Base-by-base conservation (phyloP, 92 coral and sea anemone genomes). In the Plumapathes pennacea region DNA sequence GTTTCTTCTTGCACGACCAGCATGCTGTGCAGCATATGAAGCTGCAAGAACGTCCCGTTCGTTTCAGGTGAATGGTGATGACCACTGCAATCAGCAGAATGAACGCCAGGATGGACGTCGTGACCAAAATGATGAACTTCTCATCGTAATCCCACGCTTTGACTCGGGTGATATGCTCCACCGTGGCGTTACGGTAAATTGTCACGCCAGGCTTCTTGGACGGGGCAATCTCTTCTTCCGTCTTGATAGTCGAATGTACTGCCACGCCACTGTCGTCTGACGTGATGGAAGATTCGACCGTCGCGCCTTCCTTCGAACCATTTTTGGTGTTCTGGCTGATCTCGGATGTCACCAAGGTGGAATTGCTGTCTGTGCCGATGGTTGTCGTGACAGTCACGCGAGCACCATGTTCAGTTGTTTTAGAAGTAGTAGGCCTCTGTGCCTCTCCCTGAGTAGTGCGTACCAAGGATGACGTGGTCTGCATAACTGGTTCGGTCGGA, bases 371-470 rank as follows among this genome's bases (percentile, higher is more conserved):
- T 30, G 86, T 78, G 45, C 89, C 69, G 51, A 87, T 87, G 43
- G 88, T 82, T 10, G 95, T 87, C 44, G 95, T 87, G 56, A 87
- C 76, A 46, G 89, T 77, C 65, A 87, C 95, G 78, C 68, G 89
- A 72, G 79, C 82, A n/a, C n/a, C n/a, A n/a, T n/a, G n/a, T n/a
- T n/a, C n/a, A n/a, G n/a, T n/a, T n/a, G n/a, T n/a, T n/a, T n/a
- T n/a, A n/a, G n/a, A n/a, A n/a, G n/a, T n/a, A n/a, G 65, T 62
- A 52, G 44, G 54, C 7, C 48, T 31, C n/a, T 14, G 34, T 21
- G 71, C 53, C n/a, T n/a, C n/a, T n/a, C n/a, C n/a, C n/a, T n/a
- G n/a, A n/a, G 62, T 39, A 46, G 69, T 53, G 15, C 82, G 78
- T 21, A 46, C 31, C 11, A 39, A 36, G 13, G 58, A 55, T 2